Evolutionary conservation across 2,797 vertebrate genomes (phyloP).

Genomic region (Carcharodon carcharias): DNA sequence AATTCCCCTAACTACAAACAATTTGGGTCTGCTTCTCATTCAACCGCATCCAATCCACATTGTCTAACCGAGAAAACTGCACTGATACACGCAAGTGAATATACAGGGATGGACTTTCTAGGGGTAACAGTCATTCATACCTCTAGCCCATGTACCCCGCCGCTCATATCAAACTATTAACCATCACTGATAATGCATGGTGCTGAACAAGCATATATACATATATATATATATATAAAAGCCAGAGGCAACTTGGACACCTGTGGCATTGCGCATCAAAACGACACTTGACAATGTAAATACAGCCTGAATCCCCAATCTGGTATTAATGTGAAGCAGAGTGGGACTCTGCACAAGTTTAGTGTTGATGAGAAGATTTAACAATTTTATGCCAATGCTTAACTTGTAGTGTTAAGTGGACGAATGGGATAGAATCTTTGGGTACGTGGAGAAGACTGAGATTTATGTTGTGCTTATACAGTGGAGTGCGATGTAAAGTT

Average conservation of each 20-base stretch:
- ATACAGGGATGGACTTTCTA: not conserved
- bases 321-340: not conserved
- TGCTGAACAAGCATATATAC: not conserved
- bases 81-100: not conserved
- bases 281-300: not conserved
- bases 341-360: not conserved
- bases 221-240: not conserved
- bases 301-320: not conserved
- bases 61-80: not conserved
- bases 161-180: not conserved
- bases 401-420: not conserved
- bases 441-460: not conserved
- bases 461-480: not conserved
- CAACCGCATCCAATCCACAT: not conserved
- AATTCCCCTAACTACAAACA: not conserved
- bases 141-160: not conserved
- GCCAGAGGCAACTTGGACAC: not conserved
- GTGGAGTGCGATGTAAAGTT: not conserved
- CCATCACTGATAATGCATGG: not conserved
- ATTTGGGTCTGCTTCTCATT: not conserved
- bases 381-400: not conserved
- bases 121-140: not conserved
- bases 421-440: no score
- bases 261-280: not conserved
- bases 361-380: not conserved